phyloP scores from a whole-genome alignment of 2,113 vertebrate species.

The Marmota flaviventris region DNA sequence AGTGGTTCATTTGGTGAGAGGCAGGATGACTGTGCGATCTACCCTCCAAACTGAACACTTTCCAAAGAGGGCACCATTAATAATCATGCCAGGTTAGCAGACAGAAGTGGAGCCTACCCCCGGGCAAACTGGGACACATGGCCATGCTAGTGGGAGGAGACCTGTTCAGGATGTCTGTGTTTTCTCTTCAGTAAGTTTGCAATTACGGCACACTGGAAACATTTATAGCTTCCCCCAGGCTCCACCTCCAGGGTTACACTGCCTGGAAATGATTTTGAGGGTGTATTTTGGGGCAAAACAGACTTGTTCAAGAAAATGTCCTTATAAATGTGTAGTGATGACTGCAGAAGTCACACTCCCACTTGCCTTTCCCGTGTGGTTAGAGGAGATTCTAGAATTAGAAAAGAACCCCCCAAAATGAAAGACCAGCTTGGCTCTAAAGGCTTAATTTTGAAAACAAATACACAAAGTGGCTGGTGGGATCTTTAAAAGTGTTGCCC shows the following conservation, averaged over 20 bases:
- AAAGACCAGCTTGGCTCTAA: constrained; percentile 38
- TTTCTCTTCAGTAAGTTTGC: neutral
- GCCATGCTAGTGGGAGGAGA: neutral
- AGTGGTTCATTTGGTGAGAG: neutral
- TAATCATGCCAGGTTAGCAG: neutral
- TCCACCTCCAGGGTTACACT: constrained; percentile 8
- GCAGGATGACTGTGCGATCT: neutral
- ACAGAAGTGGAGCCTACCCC: neutral
- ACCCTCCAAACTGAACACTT: neutral
- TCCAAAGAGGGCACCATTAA: neutral
- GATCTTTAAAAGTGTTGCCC: constrained; percentile 7
- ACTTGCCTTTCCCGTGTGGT: constrained; percentile 57
- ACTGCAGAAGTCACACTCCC: constrained; percentile 18
- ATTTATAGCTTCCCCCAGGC: neutral
- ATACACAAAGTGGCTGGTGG: constrained; percentile 3
- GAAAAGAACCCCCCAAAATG: constrained; percentile 73
- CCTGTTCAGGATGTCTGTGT: neutral
- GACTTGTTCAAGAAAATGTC: constrained; percentile 55
- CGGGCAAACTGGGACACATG: fast-evolving
- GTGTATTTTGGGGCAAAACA: constrained; percentile 64
- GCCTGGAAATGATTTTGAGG: constrained; percentile 69
- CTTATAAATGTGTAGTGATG: constrained; percentile 14
- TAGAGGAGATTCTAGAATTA: constrained; percentile 75
- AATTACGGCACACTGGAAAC: neutral
- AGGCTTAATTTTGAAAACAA: constrained; percentile 67